A percentile compares a stretch with the other conserved stretches of the same genome.
Conservation (phyloP, 2,797 vertebrate genomes). For the Hydrophis major region DNA sequence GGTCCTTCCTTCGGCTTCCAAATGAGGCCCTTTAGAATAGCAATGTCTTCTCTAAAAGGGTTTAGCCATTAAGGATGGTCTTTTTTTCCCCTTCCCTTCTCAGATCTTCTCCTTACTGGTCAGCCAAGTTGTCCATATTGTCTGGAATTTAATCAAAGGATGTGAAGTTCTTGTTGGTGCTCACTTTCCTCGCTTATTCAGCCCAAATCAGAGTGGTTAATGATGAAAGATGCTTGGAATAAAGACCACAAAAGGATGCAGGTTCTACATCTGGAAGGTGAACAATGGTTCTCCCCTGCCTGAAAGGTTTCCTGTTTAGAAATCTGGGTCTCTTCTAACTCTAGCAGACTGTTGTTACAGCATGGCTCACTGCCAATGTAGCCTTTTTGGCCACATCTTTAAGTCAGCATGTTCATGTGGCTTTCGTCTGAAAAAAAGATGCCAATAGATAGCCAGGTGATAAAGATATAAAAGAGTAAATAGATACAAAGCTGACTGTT, state of each 20-base stretch:
- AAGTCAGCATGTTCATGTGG: neutral
- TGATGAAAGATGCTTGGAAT: neutral
- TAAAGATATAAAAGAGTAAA: neutral
- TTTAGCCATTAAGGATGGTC: neutral
- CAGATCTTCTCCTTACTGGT: neutral
- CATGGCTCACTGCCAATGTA: too few relatives aligned
- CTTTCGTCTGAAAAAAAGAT: neutral
- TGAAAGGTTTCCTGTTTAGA: neutral
- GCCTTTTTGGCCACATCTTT: too few relatives aligned
- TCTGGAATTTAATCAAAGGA: neutral
- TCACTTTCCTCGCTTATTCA: neutral
- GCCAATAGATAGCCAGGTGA: neutral
- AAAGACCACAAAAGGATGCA: too few relatives aligned
- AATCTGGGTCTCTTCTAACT: neutral
- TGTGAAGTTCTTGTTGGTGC: neutral
- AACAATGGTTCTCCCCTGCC: neutral
- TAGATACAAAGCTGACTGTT: neutral
- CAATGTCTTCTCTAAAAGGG: neutral
- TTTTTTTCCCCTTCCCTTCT: neutral
- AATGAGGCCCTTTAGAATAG: neutral
- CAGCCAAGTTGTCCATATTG: neutral
- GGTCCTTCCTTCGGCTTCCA: neutral
- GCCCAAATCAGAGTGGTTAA: too few relatives aligned
- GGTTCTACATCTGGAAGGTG: neutral
- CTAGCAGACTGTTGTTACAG: neutral